Base-by-base conservation (phyloP, 2,797 vertebrate genomes). In the Nothura maculosa region DNA sequence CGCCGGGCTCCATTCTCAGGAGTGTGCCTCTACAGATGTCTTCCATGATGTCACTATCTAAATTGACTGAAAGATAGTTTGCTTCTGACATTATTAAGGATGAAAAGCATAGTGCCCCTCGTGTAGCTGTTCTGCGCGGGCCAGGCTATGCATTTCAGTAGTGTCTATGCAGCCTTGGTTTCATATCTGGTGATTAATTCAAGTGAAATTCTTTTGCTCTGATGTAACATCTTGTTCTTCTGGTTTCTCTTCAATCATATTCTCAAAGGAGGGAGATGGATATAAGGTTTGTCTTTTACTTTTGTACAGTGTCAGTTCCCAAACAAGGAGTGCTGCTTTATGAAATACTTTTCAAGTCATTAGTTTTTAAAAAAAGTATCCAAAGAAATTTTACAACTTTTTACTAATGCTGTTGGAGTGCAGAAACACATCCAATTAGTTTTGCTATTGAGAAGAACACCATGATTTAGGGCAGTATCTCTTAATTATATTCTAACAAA, bases 401-500 rank as follows among this genome's bases (percentile, higher is more conserved):
- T 91, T 80, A 52, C 14, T 34, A 60, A 36, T 36, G 25, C 66
- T 30, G 19, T 6, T 57, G 55, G 68, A 76, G 52, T 76, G 60
- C 27, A 74, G 79, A 89, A 96, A 81, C 5, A 4, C 40, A 57
- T 73, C 89, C 66, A 61, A 74, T 83, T 63, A 50, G 55, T 66
- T 85, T 42, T 73, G 36, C 60, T 76, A 3, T 76, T 92, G 90
- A 90, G 82, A 80, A 40, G 42, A 90, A 79, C 75, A 30, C 52
- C 19, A 8, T n/a, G 30, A 83, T 89, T 95, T 85, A 85, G 81
- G 52, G 69, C 43, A 79, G 62, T 78, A 87, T 93, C 77, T 91
- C 55, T 89, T 93, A 81, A 94, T 94, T 94, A 63, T 83, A 21
- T 73, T 94, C 69, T 61, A 50, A 85, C 70, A 72, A 85, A 87